These are phyloP conservation scores for Aythya fuligula DNA, from an alignment of 2,797 vertebrate genomes.

Conservation along the genomic window DNA sequence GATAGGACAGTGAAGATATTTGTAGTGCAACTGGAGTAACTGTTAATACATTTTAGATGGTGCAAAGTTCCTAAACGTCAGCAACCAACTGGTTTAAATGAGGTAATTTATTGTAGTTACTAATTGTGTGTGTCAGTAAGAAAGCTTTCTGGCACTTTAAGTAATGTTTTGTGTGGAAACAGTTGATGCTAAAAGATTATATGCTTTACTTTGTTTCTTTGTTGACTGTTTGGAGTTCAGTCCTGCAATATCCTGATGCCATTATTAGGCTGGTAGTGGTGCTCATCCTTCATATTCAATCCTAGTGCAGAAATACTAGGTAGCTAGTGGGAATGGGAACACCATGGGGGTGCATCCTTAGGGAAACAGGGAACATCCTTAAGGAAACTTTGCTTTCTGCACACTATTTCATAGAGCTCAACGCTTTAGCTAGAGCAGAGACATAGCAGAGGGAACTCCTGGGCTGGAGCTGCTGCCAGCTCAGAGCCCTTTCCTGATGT, in stretches of 20 bases:
- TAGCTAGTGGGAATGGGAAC: background rate
- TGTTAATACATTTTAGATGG: background rate
- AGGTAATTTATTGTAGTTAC: background rate
- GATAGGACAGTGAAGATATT: background rate
- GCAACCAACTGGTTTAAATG: background rate
- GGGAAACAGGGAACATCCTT: background rate
- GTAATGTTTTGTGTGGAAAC: background rate
- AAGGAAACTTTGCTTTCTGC: background rate
- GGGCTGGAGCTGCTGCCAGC: background rate
- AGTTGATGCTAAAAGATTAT: background rate
- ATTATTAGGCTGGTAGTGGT: background rate
- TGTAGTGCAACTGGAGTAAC: background rate
- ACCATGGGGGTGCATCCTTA: background rate
- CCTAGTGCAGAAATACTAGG: background rate
- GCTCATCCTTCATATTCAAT: background rate
- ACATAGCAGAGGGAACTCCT: background rate
- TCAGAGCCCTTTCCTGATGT: background rate
- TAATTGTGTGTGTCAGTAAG: background rate
- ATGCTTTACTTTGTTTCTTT: background rate
- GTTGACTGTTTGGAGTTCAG: background rate
- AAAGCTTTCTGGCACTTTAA: background rate
- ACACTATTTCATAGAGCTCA: background rate
- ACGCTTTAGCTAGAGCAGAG: background rate
- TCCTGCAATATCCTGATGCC: background rate
- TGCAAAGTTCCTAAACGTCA: background rate